These are phyloP conservation scores for Catharus fuscescens DNA, from an alignment of 2,113 vertebrate genomes.

Conservation along the genomic window DNA sequence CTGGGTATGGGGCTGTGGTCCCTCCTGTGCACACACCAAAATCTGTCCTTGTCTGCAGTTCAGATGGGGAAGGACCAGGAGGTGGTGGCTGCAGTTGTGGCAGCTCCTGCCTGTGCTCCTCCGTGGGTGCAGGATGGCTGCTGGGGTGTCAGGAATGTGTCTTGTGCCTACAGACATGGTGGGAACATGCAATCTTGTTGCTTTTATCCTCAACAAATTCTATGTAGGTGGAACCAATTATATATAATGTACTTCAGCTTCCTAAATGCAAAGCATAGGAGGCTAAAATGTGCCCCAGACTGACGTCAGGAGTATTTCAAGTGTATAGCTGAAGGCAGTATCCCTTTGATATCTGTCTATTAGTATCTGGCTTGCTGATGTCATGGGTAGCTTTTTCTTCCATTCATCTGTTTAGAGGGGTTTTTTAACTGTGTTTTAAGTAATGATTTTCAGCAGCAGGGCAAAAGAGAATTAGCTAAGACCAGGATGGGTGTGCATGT, in stretches of 20 bases:
- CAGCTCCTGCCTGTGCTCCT: background rate
- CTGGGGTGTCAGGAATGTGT: background rate
- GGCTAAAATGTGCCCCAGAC: slow-evolving; percentile 30
- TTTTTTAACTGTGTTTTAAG: background rate
- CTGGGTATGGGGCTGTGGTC: fast-evolving
- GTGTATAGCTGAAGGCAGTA: background rate
- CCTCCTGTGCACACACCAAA: background rate
- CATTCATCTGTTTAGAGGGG: background rate
- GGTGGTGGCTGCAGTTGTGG: background rate
- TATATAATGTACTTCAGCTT: slow-evolving; percentile 44
- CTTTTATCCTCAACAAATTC: slow-evolving; percentile 35
- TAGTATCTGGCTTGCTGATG: slow-evolving; percentile 20
- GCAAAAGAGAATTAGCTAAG: background rate
- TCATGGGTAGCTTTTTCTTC: background rate
- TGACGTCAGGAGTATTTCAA: slow-evolving; percentile 53
- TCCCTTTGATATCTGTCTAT: slow-evolving; percentile 30
- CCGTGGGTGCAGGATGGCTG: background rate
- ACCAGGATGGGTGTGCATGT: fast-evolving
- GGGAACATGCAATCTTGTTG: slow-evolving; percentile 47
- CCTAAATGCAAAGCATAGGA: slow-evolving; percentile 54
- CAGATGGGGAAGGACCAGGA: background rate
- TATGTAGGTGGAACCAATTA: slow-evolving; percentile 65
- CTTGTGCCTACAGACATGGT: background rate
- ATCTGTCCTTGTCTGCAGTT: background rate
- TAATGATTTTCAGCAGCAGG: background rate